A percentile compares a stretch with the other conserved stretches of the same genome.
Conservation (phyloP, 2,888 invertebrate species). For the Polietes domitor region DNA sequence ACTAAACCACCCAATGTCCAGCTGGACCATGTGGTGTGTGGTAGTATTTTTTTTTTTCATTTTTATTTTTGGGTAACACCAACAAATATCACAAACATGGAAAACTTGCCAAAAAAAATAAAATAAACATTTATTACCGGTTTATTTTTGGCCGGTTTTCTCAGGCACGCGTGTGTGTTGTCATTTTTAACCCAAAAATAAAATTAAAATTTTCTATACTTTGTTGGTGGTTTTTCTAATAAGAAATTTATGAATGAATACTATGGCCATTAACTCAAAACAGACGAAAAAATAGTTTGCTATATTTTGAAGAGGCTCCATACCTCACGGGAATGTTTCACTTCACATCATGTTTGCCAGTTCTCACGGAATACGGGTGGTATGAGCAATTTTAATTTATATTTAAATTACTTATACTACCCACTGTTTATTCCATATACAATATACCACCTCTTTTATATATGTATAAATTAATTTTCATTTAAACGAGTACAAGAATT, state of each 20-base stretch:
- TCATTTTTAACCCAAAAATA: constrained; percentile 46
- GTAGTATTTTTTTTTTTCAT: neutral
- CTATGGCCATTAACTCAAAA: too few relatives aligned
- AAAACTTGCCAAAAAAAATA: constrained; percentile 51
- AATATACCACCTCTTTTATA: too few relatives aligned
- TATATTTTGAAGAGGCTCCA: too few relatives aligned
- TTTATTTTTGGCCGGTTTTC: constrained; percentile 49
- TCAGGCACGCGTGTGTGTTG: neutral
- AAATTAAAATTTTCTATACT: constrained; percentile 40
- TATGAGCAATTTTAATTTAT: too few relatives aligned
- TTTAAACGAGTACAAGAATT: too few relatives aligned
- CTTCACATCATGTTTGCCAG: too few relatives aligned
- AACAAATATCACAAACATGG: constrained; percentile 36
- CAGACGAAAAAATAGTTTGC: too few relatives aligned
- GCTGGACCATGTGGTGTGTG: constrained; percentile 32
- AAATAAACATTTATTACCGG: constrained; percentile 49
- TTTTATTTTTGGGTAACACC: neutral
- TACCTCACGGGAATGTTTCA: too few relatives aligned
- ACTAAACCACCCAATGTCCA: constrained; percentile 53
- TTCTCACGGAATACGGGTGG: too few relatives aligned
- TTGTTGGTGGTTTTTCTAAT: neutral
- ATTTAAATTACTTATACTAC: too few relatives aligned
- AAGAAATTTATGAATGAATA: constrained; percentile 52
- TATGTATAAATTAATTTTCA: too few relatives aligned
- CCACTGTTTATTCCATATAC: too few relatives aligned